Evolutionary conservation across 2,888 invertebrate genomes (phyloP), one percentile per base, ranked within the genome.

Genomic region (Crematogaster levior): DNA sequence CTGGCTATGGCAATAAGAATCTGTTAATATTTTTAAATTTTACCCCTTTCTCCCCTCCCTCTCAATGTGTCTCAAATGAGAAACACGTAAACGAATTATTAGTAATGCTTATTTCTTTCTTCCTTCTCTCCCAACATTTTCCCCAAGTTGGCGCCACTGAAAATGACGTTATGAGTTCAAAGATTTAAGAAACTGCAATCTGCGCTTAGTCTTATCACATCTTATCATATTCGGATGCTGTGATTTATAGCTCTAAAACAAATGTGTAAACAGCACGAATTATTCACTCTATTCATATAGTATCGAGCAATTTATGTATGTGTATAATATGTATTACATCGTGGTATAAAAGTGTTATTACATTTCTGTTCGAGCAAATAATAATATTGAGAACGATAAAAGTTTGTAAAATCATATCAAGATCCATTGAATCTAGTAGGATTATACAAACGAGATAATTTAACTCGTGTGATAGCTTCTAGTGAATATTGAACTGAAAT

Each of bases 161-260:
- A 58, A 66, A 81, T 70, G 72, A 51, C n/a, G 27, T 63, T 84
- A 81, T 88, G 84, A 81, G 27, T 46, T 1, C 3, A 3, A 51
- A 63, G 80, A 43, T 30, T 72, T 18, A 37, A 51, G 15, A 48
- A n/a, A 40, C 60, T 15, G 12, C 34, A n/a, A 40, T 61, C 30
- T 46, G 18, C 51, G 15, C 27, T 53, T 68, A 68, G 4, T 56
- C 6, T 68, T 77, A 77, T 66, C 66, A 53, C 1, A 21, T 46
- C 24, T 77, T 75, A 40, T 65, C 65, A n/a, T 46, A 40, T n/a
- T 75, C n/a, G 12, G 15, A 4, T 21, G 21, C 24, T 60, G 21
- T 34, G 1, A 5, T 43, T 58, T 40, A 60, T n/a, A 27, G n/a
- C 3, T 34, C 15, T 15, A 27, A 72, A 60, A 46, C 1, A 30